phyloP scores from a whole-genome alignment of 2,113 vertebrate species.

The Fregetta grallaria region DNA sequence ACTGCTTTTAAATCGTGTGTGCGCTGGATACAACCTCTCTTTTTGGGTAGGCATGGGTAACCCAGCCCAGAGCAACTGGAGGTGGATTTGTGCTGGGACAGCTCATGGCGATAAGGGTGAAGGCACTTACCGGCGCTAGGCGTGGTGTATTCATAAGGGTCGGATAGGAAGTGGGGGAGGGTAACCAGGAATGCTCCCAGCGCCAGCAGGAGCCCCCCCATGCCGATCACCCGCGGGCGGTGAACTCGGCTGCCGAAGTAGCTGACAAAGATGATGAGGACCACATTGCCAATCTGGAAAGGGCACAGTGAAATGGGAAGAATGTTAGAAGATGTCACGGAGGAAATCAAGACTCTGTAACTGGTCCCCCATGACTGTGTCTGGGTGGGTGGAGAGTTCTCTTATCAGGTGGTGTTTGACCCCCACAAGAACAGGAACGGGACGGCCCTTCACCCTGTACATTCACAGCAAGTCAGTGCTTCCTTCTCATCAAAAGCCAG shows the following conservation, averaged over 20 bases:
- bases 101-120: accelerated
- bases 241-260: constrained; percentile 92
- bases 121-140: constrained; percentile 40
- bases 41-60: accelerated
- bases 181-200: constrained; percentile 87
- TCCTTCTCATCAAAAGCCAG: neutral
- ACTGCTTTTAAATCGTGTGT: accelerated
- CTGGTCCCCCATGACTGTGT: too few relatives aligned
- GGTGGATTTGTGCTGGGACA: neutral
- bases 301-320: neutral
- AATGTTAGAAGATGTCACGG: accelerated
- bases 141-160: constrained; percentile 76
- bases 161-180: constrained; percentile 92
- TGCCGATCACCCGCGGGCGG: constrained; percentile 86
- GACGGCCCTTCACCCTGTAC: neutral
- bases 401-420: neutral
- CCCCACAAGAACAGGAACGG: neutral
- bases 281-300: constrained; percentile 86
- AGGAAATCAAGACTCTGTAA: neutral
- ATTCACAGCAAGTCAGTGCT: neutral
- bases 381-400: neutral
- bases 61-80: accelerated
- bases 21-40: too few relatives aligned
- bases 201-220: constrained; percentile 87
- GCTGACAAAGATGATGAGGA: constrained; percentile 94